Evolutionary conservation across 2,888 invertebrate genomes (phyloP).

Genomic region (Salticus scenicus): DNA sequence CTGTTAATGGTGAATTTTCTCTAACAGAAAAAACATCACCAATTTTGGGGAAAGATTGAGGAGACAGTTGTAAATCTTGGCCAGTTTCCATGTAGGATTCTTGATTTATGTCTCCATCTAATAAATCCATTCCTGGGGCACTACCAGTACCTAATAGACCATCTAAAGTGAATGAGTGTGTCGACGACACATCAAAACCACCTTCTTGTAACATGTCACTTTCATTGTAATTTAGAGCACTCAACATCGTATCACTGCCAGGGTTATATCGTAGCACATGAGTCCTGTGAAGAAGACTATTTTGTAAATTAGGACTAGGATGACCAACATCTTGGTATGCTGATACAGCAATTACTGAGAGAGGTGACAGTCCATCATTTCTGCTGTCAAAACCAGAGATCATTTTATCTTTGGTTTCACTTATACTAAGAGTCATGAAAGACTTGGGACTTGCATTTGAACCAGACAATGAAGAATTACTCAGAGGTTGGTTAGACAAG

Average conservation of each 20-base stretch:
- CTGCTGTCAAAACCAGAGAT: constrained; percentile 62
- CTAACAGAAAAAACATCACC: constrained; percentile 71
- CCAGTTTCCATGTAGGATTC: constrained; percentile 74
- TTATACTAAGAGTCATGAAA: constrained; percentile 61
- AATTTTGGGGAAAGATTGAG: constrained; percentile 73
- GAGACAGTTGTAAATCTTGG: constrained; percentile 74
- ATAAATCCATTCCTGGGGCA: constrained; percentile 73
- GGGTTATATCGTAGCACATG: constrained; percentile 74
- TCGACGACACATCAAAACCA: constrained; percentile 74
- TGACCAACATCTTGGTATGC: constrained; percentile 74
- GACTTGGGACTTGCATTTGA: constrained; percentile 70
- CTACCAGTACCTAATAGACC: constrained; percentile 73
- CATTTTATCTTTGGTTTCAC: constrained; percentile 70
- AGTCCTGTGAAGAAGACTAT: constrained; percentile 52
- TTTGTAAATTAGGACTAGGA: constrained; percentile 74
- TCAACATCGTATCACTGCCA: constrained; percentile 76
- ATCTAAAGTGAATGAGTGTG: constrained; percentile 74
- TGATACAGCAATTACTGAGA: constrained; percentile 72
- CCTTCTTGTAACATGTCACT: constrained; percentile 75
- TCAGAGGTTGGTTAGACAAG: constrained; percentile 44
- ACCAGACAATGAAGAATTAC: constrained; percentile 52
- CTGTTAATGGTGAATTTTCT: constrained; percentile 71
- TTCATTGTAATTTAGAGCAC: constrained; percentile 76
- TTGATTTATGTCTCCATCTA: constrained; percentile 75
- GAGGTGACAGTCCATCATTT: constrained; percentile 65